Conservation (phyloP, 2,113 vertebrate species). For the Myrmophylax atrothorax region DNA sequence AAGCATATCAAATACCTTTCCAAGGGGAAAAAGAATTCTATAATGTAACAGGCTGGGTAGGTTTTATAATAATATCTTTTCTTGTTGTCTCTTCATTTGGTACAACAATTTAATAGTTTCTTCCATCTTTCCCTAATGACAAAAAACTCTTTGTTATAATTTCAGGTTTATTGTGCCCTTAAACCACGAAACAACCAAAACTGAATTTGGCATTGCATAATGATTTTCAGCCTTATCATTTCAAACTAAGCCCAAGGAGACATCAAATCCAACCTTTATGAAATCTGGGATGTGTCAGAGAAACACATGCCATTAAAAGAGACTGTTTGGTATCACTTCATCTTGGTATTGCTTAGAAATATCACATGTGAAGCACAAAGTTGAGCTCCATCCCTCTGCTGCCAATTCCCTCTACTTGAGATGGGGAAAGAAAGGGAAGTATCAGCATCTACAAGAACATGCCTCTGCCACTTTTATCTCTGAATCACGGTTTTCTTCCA, state of each 20-base stretch:
- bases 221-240: not conserved
- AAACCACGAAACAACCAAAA: not conserved
- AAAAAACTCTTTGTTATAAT: not conserved
- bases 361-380: not conserved
- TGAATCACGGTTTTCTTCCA: slow-evolving; percentile 34
- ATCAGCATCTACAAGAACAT: not conserved
- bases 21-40: not conserved
- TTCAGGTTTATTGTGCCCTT: not conserved
- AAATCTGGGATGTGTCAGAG: not conserved
- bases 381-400: not conserved
- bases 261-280: not conserved
- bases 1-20: not conserved
- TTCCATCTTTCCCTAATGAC: not conserved
- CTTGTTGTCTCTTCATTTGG: not conserved
- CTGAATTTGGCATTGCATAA: not conserved
- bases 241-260: not conserved
- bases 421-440: not conserved
- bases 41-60: not conserved
- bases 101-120: not conserved
- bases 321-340: not conserved
- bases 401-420: not conserved
- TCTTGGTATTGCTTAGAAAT: not conserved
- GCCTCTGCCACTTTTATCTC: slow-evolving; percentile 8
- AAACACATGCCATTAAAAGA: not conserved
- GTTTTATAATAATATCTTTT: not conserved